A percentile compares a stretch with the other conserved stretches of the same genome.
These are phyloP conservation scores for Epinephelus coioides DNA, from an alignment of 2,797 vertebrate genomes.

Conservation along the genomic window DNA sequence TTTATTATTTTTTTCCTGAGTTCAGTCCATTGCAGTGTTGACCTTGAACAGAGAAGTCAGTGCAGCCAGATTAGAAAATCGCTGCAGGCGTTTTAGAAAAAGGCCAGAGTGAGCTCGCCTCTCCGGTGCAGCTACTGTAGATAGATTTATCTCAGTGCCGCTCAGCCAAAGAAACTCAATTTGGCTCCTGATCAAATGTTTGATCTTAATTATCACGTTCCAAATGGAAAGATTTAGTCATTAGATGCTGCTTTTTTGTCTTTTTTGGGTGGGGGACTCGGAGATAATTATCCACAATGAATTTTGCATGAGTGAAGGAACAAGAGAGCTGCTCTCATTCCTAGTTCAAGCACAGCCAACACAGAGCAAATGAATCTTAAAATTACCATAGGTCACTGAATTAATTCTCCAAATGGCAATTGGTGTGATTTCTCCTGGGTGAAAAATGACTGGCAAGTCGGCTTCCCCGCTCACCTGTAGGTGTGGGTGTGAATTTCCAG, in stretches of 20 bases:
- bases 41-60: conserved; percentile 41
- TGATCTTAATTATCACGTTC: conserved; percentile 62
- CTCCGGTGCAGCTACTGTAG: conserved; percentile 5
- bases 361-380: conserved; percentile 83
- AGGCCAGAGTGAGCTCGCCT: conserved; percentile 10
- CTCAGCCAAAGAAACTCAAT: conserved; percentile 41
- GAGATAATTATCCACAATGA: conserved; percentile 67
- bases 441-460: conserved; percentile 67
- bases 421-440: conserved; percentile 85
- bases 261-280: neutral
- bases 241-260: conserved; percentile 27
- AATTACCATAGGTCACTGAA: conserved; percentile 92
- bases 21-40: neutral
- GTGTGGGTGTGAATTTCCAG: conserved; percentile 75
- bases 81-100: conserved; percentile 25
- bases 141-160: conserved; percentile 28
- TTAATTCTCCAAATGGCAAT: conserved; percentile 90
- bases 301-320: conserved; percentile 67
- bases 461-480: conserved; percentile 75
- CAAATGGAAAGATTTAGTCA: conserved; percentile 41
- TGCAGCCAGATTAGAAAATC: conserved; percentile 15
- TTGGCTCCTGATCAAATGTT: conserved; percentile 49
- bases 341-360: conserved; percentile 75
- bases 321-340: conserved; percentile 60
- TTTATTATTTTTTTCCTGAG: neutral